These are phyloP conservation scores for Mystacides longicornis DNA, from an alignment of 2,888 invertebrate genomes.

Conservation along the genomic window DNA sequence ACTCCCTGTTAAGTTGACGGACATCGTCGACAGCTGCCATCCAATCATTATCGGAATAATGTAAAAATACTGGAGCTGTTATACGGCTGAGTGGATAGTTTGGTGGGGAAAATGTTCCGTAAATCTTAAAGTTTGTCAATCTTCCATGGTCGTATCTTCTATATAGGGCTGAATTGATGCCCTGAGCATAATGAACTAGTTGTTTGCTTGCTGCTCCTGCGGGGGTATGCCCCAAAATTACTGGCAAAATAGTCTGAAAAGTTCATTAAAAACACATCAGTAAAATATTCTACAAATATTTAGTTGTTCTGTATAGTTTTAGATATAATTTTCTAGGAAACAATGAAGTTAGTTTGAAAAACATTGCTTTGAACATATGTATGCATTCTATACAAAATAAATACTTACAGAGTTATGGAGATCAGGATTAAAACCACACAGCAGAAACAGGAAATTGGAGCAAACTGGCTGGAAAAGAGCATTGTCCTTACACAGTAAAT, in stretches of 20 bases:
- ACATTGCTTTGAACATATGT: no score
- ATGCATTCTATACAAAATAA: no score
- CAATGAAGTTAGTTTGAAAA: no score
- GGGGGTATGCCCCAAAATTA: constrained; percentile 54
- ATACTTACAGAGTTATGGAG: constrained; percentile 38
- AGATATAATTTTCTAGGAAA: no score
- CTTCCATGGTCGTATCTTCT: constrained; percentile 46
- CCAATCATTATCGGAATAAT: constrained; percentile 50
- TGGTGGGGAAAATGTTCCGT: constrained; percentile 43
- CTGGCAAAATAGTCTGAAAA: constrained; percentile 35
- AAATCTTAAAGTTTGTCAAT: constrained; percentile 38
- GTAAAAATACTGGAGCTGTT: constrained; percentile 43
- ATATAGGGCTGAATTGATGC: constrained; percentile 31
- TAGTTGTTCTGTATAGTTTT: no score
- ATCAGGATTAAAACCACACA: constrained; percentile 38
- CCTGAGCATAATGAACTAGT: constrained; percentile 47
- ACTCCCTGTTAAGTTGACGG: constrained; percentile 34
- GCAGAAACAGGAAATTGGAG: constrained; percentile 41
- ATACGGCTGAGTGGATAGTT: constrained; percentile 40
- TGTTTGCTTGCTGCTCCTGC: constrained; percentile 48
- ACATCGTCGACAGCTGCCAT: constrained; percentile 49
- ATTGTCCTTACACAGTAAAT: constrained; percentile 33
- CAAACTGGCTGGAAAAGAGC: constrained; percentile 38
- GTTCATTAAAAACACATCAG: background rate
- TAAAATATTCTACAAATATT: no score